Base-by-base conservation (phyloP, 2,888 invertebrate genomes). In the Ophion ellenae region DNA sequence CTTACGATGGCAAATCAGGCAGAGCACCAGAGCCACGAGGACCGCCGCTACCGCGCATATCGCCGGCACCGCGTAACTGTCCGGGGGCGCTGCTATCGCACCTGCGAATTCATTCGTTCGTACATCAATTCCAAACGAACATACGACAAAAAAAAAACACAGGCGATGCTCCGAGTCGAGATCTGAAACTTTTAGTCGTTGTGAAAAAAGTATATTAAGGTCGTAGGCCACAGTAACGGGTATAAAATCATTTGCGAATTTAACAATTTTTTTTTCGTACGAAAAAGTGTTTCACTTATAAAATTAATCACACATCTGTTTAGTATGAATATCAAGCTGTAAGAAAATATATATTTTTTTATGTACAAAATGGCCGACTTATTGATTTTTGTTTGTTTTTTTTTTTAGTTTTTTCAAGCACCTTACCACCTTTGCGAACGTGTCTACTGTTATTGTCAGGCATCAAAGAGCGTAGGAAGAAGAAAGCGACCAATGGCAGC, bases 1-100 rank as follows among this genome's bases (percentile, higher is more conserved):
- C 84, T 93, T 94, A 82, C 95, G 94, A 90, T 96, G 96, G 90
- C 96, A 96, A 91, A 96, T 94, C 84, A 96, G 94, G 93, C 95
- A 95, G 81, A 95, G 84, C 17, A 93, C 91, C 77, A 95, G 89
- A 53, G 94, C 94, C 87, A 96, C 90, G 81, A 95, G 91, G 83
- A 94, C 93, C 82, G 94, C 94, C 84, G 95, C 94, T 85, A 95
- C 94, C 83, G 94, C 94, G 87, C 94, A 95, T 84, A 94, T 94
- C 88, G 95, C 94, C 94, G 94, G 91, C 92, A 95, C 91, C 94
- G 94, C 95, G 95, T 95, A 95, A 95, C 95, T 95, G 94, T 96
- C 95, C 93, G 95, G 94, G 92, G 95, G 95, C 90, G 95, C 94
- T 81, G 92, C 94, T 84, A 94, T 94, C 73, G 93, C 90, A 94